phyloP scores from a whole-genome alignment of 2,113 vertebrate genomes.

The Thomomys bottae region DNA sequence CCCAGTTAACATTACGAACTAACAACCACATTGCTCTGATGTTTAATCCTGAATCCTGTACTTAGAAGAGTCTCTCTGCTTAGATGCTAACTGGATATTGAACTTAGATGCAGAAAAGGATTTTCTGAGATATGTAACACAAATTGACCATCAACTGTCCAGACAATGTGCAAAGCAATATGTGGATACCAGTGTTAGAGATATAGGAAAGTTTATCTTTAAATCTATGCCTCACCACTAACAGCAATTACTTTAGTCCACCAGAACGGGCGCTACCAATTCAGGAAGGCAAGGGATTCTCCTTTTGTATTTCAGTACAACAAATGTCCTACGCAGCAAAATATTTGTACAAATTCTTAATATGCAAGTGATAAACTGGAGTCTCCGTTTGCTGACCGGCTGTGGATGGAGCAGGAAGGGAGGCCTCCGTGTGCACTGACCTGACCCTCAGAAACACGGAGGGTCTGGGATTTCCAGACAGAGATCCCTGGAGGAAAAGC shows the following conservation, averaged over 20 bases:
- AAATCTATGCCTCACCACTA: neutral
- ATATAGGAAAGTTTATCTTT: neutral
- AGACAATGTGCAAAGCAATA: neutral
- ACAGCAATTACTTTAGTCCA: neutral
- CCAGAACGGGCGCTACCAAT: neutral
- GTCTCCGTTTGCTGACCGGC: too few relatives aligned
- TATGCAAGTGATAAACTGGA: neutral
- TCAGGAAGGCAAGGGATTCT: neutral
- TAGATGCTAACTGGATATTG: neutral
- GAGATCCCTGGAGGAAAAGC: neutral
- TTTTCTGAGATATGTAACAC: neutral
- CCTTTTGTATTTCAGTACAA: too few relatives aligned
- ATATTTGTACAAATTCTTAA: fast-evolving
- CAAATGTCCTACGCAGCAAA: neutral
- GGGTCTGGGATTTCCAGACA: neutral
- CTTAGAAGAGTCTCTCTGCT: neutral
- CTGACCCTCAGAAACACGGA: neutral
- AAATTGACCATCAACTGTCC: neutral
- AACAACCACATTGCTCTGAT: neutral
- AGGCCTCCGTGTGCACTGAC: fast-evolving
- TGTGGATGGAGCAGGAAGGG: neutral
- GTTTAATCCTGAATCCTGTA: neutral
- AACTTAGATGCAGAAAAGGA: neutral
- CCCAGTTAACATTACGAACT: neutral
- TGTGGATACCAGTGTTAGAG: fast-evolving